Evolutionary conservation across 2,113 vertebrate species (phyloP).

Genomic region (Aptenodytes patagonicus): DNA sequence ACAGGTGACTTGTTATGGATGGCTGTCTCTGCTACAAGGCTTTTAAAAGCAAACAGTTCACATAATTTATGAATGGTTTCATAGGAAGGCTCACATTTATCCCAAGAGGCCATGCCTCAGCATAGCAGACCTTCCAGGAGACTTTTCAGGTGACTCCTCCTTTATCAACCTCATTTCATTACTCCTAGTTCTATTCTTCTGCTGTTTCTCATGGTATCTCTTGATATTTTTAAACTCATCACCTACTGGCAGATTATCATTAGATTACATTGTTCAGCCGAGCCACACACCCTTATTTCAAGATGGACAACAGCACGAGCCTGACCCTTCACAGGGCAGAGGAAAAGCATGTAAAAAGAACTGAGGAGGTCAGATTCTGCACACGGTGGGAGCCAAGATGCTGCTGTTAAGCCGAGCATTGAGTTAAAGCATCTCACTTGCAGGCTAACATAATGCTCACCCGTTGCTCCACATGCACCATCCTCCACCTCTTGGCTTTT

Average conservation of each 20-base stretch:
- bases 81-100: not conserved
- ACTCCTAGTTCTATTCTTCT: not conserved
- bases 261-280: not conserved
- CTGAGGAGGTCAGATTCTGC: not conserved
- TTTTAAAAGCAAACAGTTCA: conserved; percentile 45
- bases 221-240: not conserved
- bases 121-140: conserved; percentile 29
- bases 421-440: not conserved
- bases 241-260: not conserved
- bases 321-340: not conserved
- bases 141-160: conserved; percentile 24
- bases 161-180: conserved; percentile 10
- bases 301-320: not conserved
- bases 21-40: not conserved
- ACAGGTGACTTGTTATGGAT: not conserved
- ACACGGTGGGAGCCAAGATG: not conserved
- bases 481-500: not conserved
- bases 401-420: not conserved
- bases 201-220: not conserved
- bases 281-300: not conserved
- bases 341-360: not conserved
- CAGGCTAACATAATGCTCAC: not conserved
- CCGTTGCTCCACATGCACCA: rapidly evolving
- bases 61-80: conserved; percentile 40
- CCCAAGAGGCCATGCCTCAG: not conserved